phyloP scores from a whole-genome alignment of 2,888 invertebrate species.

The Slavum lentiscoides region DNA sequence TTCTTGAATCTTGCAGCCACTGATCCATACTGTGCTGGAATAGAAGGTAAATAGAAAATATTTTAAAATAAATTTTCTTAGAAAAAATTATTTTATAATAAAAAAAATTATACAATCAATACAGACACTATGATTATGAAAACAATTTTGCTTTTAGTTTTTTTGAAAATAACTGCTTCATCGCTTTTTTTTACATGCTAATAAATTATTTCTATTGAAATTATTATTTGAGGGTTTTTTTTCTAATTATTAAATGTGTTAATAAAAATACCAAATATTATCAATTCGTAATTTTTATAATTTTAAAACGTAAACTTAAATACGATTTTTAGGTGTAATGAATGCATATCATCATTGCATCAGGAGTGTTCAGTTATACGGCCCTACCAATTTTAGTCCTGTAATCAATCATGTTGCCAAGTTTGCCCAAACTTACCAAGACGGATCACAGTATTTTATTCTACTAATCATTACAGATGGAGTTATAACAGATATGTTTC shows the following conservation, averaged over 20 bases:
- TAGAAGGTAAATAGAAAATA: constrained; percentile 59
- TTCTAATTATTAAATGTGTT: no score
- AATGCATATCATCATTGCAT: constrained; percentile 63
- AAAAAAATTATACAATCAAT: no score
- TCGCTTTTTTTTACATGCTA: no score
- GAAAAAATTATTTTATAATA: no score
- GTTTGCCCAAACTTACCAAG: constrained; percentile 62
- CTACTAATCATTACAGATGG: constrained; percentile 68
- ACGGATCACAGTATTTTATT: constrained; percentile 65
- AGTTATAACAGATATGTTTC: constrained; percentile 66
- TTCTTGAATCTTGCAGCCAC: constrained; percentile 63
- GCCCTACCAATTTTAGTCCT: constrained; percentile 68
- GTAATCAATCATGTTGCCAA: constrained; percentile 63
- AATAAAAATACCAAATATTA: no score
- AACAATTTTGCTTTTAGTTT: no score
- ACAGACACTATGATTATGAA: no score
- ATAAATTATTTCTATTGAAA: no score
- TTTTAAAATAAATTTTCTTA: neutral
- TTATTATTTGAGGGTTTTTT: no score
- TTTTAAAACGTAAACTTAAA: neutral
- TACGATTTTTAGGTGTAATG: constrained; percentile 61
- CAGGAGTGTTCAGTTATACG: constrained; percentile 63
- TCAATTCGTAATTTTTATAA: no score
- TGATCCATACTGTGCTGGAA: constrained; percentile 63
- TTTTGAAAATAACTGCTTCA: no score